Conservation (phyloP, 2,797 vertebrate genomes). For the Alauda arvensis region DNA sequence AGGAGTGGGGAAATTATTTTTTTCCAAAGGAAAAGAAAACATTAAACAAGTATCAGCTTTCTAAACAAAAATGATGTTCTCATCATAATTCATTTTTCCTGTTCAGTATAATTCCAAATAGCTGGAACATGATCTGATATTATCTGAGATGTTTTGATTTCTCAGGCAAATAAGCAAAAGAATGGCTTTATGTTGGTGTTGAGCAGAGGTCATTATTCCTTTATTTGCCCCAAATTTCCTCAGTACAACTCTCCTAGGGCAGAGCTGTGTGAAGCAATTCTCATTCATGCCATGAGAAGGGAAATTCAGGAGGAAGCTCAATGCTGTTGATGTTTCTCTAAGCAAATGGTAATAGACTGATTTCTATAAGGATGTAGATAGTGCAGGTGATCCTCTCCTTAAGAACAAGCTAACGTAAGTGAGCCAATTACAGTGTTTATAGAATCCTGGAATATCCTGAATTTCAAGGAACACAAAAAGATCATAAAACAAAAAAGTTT, state of each 20-base stretch:
- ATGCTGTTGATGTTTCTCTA: not conserved
- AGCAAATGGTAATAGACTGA: not conserved
- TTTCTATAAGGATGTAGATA: rapidly evolving
- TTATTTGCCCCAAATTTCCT: not conserved
- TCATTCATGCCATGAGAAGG: not conserved
- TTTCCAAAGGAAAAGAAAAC: not conserved
- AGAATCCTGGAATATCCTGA: not conserved
- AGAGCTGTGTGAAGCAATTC: not conserved
- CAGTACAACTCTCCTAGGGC: not conserved
- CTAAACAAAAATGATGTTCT: not conserved
- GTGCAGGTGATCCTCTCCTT: not conserved
- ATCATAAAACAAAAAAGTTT: not conserved
- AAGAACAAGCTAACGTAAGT: not conserved
- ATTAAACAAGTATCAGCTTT: not conserved
- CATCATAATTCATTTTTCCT: not conserved
- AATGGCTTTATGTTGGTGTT: not conserved
- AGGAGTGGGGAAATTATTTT: not conserved
- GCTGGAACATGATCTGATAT: not conserved
- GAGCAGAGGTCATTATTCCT: not conserved
- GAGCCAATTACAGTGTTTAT: not conserved
- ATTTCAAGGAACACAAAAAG: not conserved
- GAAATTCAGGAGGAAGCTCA: not conserved
- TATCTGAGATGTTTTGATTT: not conserved
- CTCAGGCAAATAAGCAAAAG: not conserved
- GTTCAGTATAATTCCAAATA: not conserved